Evolutionary conservation across 1,140 invertebrate species (phyloP), one percentile per base, ranked within the genome.

Genomic region (Arion vulgaris): DNA sequence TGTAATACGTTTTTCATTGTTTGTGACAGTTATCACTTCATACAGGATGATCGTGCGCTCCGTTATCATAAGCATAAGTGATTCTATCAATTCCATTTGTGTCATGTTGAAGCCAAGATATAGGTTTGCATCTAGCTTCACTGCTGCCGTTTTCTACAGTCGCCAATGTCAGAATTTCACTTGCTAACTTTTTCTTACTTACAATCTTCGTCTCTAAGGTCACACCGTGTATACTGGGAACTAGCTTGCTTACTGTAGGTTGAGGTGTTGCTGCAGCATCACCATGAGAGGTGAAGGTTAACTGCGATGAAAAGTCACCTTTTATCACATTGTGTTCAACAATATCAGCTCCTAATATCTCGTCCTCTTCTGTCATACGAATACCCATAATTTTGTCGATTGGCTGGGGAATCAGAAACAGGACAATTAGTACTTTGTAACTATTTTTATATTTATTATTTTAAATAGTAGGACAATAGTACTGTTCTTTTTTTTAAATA

Each of bases 281-380:
- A 26, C 9, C 23, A 32, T 74, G 28, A 26, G 62, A 32, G 45
- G 75, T 28, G 77, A 69, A 79, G 53, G 57, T 53, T 57, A 66
- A 32, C 15, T 79, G 77, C 11, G 32, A 41, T 5, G 38, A 23
- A 0, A 38, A n/a, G 66, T 72, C 62, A 28, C 19, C 71, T 5
- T 79, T 66, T 34, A 53, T 57, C 4, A 84, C 69, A 17, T 83
- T 76, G 73, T 92, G 91, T 41, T 92, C 91, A 5, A 89, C 85
- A 68, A 86, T 86, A 80, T 92, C 92, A 0, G 92, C 88, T 0
- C 92, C 92, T 1, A 90, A 85, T 13, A 88, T 84, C 83, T 92
- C 92, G 51, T 92, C 87, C 71, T 91, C 89, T 9, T 83, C 51
- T 13, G 82, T 83, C 83, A 92, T 83, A 34, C 92, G 83, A 15